A percentile compares a stretch with the other conserved stretches of the same genome.
Conservation (phyloP, 1,140 invertebrate species). For the Condylostylus longicornis region DNA sequence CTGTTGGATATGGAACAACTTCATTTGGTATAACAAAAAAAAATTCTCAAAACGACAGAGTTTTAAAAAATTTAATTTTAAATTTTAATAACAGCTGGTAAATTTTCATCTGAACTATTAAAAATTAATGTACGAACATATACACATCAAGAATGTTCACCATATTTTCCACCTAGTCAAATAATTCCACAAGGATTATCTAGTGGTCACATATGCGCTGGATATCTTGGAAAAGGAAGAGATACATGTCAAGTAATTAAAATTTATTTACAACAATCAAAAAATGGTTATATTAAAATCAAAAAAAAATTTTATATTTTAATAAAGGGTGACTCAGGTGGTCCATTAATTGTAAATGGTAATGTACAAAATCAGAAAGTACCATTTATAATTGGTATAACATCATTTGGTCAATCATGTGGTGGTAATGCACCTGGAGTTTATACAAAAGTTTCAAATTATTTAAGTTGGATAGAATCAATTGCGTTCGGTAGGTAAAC, state of each 20-base stretch:
- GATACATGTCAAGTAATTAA: constrained; percentile 44
- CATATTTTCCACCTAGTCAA: constrained; percentile 2
- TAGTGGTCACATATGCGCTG: constrained; percentile 40
- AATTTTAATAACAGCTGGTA: no score
- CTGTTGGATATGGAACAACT: no score
- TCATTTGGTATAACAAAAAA: no score
- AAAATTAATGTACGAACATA: no score
- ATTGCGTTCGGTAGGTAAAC: no score
- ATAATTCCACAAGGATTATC: constrained; percentile 25
- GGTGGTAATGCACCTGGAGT: constrained; percentile 53
- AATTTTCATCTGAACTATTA: no score
- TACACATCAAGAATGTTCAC: no score
- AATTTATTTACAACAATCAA: no score
- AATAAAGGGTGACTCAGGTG: constrained; percentile 40
- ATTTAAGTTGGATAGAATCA: constrained; percentile 49
- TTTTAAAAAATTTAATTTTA: no score
- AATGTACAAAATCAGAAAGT: constrained; percentile 38
- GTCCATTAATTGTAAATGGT: constrained; percentile 49
- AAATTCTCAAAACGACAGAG: no score
- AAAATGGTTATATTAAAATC: no score
- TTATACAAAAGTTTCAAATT: constrained; percentile 44
- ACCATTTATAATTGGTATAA: constrained; percentile 56
- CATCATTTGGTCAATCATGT: constrained; percentile 65
- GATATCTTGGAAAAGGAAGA: constrained; percentile 34
- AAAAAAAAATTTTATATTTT: no score